A percentile compares a stretch with the other conserved stretches of the same genome.
Evolutionary conservation across 2,888 invertebrate genomes (phyloP).

Genomic region (Hecatera dysodea): DNA sequence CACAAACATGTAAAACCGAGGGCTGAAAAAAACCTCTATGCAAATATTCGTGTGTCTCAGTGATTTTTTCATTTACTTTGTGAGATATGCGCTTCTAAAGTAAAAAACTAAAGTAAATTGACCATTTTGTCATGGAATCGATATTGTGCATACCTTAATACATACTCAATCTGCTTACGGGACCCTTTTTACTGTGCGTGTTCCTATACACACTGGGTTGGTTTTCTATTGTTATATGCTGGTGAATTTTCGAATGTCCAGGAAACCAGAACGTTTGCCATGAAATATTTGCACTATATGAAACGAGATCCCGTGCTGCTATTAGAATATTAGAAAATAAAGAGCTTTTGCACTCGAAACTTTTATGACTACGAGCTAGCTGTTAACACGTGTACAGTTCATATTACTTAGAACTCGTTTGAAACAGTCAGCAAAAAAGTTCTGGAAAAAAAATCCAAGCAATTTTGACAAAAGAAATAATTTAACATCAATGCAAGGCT

Average conservation of each 20-base stretch:
- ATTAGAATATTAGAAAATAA: conserved; percentile 59
- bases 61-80: too few relatives aligned
- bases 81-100: not conserved
- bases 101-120: too few relatives aligned
- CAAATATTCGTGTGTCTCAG: not conserved
- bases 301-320: conserved; percentile 56
- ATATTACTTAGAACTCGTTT: conserved; percentile 2
- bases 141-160: not conserved
- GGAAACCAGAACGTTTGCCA: conserved; percentile 45
- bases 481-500: not conserved
- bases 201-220: not conserved
- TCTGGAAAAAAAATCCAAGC: not conserved
- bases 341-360: conserved; percentile 21
- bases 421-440: conserved; percentile 11
- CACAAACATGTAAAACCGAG: too few relatives aligned
- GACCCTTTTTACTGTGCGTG: not conserved
- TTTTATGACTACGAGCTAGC: conserved; percentile 30
- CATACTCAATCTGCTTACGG: not conserved
- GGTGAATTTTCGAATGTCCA: conserved; percentile 70
- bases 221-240: conserved; percentile 69
- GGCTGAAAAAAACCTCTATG: not conserved
- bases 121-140: too few relatives aligned
- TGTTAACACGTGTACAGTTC: conserved; percentile 21
- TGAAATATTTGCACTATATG: conserved; percentile 57
- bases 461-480: not conserved